Percentiles rank a stretch among this genome's conserved stretches.
Evolutionary conservation across 2,113 vertebrate genomes (phyloP).

Genomic region (Dicentrarchus labrax): DNA sequence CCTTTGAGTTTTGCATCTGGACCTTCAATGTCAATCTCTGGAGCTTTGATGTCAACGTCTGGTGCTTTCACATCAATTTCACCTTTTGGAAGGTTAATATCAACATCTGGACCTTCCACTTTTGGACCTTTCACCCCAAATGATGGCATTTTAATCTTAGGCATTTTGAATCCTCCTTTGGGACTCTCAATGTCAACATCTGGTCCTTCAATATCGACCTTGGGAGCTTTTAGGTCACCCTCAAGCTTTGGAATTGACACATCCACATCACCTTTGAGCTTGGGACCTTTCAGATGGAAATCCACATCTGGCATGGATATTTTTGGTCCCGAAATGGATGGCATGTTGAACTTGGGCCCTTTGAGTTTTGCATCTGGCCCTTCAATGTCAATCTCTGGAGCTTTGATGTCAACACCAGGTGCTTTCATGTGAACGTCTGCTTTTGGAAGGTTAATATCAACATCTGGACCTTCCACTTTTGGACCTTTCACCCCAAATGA

Average conservation of each 20-base stretch:
- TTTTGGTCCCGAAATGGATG: not conserved
- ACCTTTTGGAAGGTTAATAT: too few species aligned
- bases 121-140: too few species aligned
- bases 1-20: too few species aligned
- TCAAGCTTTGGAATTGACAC: constrained; percentile 69
- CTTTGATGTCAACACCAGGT: constrained; percentile 65
- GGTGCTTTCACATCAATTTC: too few species aligned
- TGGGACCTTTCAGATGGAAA: constrained; percentile 80
- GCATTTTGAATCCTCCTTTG: too few species aligned
- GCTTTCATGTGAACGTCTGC: constrained; percentile 57
- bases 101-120: too few species aligned
- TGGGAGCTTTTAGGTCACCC: too few species aligned
- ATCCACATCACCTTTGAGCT: constrained; percentile 71
- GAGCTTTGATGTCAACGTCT: too few species aligned
- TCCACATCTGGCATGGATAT: constrained; percentile 72
- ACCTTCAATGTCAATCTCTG: too few species aligned
- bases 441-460: not conserved
- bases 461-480: not conserved
- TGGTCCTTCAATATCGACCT: too few species aligned
- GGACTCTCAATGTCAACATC: too few species aligned
- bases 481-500: not conserved
- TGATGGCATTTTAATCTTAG: too few species aligned
- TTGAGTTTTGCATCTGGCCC: constrained; percentile 64
- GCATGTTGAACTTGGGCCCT: constrained; percentile 52
- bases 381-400: constrained; percentile 65